Evolutionary conservation across 2,113 vertebrate genomes (phyloP).

Genomic region (Leiothrix lutea): DNA sequence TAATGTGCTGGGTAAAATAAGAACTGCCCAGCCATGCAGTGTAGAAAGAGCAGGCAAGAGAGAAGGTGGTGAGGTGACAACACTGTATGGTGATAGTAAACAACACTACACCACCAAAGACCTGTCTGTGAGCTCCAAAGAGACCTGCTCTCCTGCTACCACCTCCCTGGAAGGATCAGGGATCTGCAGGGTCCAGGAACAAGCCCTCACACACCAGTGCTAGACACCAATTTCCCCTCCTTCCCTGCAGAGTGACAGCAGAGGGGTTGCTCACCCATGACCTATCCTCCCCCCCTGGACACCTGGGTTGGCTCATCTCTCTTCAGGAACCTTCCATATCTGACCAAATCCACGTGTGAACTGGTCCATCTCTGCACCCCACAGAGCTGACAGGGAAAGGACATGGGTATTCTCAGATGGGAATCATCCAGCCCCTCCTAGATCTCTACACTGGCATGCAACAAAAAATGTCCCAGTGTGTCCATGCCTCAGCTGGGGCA

Average conservation of each 20-base stretch:
- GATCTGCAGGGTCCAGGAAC: not conserved
- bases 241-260: not conserved
- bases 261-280: accelerated
- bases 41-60: not conserved
- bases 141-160: not conserved
- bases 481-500: not conserved
- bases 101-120: not conserved
- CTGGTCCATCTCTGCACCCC: not conserved
- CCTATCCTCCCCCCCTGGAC: not conserved
- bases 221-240: not conserved
- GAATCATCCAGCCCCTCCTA: not conserved
- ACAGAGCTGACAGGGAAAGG: not conserved
- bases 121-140: not conserved
- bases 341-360: not conserved
- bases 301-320: not conserved
- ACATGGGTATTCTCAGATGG: not conserved
- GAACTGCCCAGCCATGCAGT: not conserved
- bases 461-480: accelerated
- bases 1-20: not conserved
- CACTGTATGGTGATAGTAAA: accelerated
- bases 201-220: not conserved
- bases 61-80: not conserved
- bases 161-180: not conserved
- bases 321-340: not conserved
- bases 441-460: not conserved